Evolutionary conservation across 2,888 invertebrate genomes (phyloP).

Genomic region (Seira ritae): DNA sequence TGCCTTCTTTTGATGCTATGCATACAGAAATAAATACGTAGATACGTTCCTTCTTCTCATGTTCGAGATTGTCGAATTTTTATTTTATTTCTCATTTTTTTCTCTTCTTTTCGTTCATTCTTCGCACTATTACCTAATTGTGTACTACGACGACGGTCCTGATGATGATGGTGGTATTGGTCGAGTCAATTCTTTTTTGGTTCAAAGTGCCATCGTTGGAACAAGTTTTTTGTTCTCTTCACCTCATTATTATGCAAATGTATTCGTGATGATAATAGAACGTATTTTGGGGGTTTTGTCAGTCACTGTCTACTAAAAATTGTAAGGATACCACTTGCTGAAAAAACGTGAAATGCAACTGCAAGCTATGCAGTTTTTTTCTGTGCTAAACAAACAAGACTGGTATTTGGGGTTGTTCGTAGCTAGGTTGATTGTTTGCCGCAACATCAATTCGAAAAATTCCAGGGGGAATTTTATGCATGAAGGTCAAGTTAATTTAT

Average conservation of each 20-base stretch:
- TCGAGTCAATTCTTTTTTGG: slow-evolving; percentile 17
- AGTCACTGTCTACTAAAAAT: slow-evolving; percentile 3
- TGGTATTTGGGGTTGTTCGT: slow-evolving; percentile 7
- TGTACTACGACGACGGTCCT: not conserved
- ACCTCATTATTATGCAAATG: slow-evolving; percentile 42
- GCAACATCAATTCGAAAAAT: slow-evolving; percentile 5
- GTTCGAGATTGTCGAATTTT: slow-evolving; percentile 20
- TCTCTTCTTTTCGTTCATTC: slow-evolving; percentile 12
- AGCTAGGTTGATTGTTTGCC: not conserved
- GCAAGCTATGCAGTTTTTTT: slow-evolving; percentile 15
- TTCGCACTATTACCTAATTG: slow-evolving; percentile 16
- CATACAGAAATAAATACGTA: too few species aligned
- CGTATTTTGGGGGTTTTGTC: slow-evolving; percentile 13
- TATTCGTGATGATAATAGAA: slow-evolving; percentile 29
- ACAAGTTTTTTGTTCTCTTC: slow-evolving; percentile 26
- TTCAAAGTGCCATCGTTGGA: slow-evolving; percentile 13
- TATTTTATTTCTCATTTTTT: slow-evolving; percentile 26
- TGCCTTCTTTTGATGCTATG: too few species aligned
- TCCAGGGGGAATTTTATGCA: slow-evolving; percentile 6
- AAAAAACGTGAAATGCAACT: slow-evolving; percentile 10
- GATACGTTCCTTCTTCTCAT: not conserved
- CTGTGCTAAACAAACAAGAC: slow-evolving; percentile 3
- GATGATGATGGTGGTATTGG: not conserved
- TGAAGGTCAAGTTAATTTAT: slow-evolving; percentile 4
- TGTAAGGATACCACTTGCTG: not conserved